Conservation (phyloP, 2,888 invertebrate species). For the Sphaeridia pumilis region DNA sequence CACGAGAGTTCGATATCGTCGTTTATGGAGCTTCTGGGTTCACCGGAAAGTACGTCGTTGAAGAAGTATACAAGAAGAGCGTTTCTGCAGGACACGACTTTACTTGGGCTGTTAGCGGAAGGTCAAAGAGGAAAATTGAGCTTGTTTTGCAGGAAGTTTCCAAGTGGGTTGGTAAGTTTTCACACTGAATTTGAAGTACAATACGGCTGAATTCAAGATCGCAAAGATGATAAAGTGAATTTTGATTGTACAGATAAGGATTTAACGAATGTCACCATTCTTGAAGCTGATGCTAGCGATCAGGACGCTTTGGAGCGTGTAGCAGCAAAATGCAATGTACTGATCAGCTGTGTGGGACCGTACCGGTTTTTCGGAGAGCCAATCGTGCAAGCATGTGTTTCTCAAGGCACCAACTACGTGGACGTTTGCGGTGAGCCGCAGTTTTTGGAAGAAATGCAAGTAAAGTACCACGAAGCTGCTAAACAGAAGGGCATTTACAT, state of each 20-base stretch:
- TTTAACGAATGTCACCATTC: constrained; percentile 18
- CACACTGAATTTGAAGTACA: neutral
- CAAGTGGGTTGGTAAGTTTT: constrained; percentile 43
- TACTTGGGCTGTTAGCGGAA: constrained; percentile 82
- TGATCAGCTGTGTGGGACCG: constrained; percentile 85
- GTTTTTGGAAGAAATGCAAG: constrained; percentile 72
- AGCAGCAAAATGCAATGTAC: constrained; percentile 62
- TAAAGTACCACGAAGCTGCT: constrained; percentile 63
- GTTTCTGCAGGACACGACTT: constrained; percentile 43
- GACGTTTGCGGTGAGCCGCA: constrained; percentile 50
- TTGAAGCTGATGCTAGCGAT: constrained; percentile 52
- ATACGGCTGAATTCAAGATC: too few species aligned
- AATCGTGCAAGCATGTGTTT: constrained; percentile 80
- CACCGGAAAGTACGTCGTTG: constrained; percentile 75
- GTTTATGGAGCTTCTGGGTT: constrained; percentile 92
- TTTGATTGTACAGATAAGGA: constrained; percentile 30
- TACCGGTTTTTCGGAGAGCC: constrained; percentile 76
- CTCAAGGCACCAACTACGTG: constrained; percentile 68
- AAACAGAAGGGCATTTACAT: constrained; percentile 70
- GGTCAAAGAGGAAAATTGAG: constrained; percentile 50
- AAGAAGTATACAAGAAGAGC: constrained; percentile 47
- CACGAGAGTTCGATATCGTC: constrained; percentile 52
- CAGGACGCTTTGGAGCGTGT: constrained; percentile 62
- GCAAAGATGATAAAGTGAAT: too few species aligned
- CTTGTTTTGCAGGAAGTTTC: constrained; percentile 44